A percentile compares a stretch with the other conserved stretches of the same genome.
Conservation (phyloP, 2,888 invertebrate genomes). For the Eurois occulta region DNA sequence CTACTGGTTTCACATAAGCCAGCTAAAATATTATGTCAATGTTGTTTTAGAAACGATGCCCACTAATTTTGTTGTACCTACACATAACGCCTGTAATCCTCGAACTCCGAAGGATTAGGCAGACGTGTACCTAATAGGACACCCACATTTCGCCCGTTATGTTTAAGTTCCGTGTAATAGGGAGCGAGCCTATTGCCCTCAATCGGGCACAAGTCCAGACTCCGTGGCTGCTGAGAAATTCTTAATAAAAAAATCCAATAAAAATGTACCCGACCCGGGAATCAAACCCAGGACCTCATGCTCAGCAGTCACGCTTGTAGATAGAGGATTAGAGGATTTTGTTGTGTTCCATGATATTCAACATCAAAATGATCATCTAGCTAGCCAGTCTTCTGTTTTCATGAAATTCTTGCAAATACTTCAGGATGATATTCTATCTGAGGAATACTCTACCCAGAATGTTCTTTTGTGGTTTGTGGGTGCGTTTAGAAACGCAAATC, state of each 20-base stretch:
- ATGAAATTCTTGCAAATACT: background rate
- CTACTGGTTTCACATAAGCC: background rate
- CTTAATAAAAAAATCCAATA: too few relatives aligned
- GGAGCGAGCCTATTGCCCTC: too few relatives aligned
- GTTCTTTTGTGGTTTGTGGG: background rate
- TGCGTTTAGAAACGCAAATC: conserved; percentile 21
- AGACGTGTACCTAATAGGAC: too few relatives aligned
- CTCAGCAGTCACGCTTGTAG: too few relatives aligned
- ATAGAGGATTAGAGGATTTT: background rate
- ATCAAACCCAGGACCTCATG: too few relatives aligned
- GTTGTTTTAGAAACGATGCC: background rate
- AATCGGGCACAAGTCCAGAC: too few relatives aligned
- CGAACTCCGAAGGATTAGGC: too few relatives aligned
- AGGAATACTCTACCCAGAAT: background rate
- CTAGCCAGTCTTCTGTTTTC: background rate
- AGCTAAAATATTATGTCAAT: background rate
- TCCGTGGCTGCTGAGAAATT: too few relatives aligned
- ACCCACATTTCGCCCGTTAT: too few relatives aligned
- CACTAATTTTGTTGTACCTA: background rate
- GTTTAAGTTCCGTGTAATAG: too few relatives aligned
- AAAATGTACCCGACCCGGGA: too few relatives aligned
- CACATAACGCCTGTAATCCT: too few relatives aligned
- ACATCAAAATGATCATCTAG: background rate
- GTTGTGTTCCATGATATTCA: background rate
- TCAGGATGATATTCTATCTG: background rate